Evolutionary conservation across 2,113 vertebrate genomes (phyloP), one percentile per base, ranked within the genome.

Genomic region (Neoarius graeffei): DNA sequence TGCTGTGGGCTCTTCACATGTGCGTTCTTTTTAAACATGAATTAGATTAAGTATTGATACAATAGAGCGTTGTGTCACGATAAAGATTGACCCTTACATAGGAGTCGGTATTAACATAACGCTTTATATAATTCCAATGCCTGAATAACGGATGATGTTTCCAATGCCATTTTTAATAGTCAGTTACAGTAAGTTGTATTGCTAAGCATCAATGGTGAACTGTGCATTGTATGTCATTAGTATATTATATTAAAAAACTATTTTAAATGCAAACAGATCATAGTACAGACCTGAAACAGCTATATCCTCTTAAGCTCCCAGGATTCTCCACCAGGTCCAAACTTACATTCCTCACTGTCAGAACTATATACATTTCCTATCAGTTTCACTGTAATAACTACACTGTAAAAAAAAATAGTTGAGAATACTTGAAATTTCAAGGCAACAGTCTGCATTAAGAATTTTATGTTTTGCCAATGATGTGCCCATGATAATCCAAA

Each of bases 1-100:
- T 30, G 27, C 27, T 71, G 67, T 71, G 17, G 67, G 67, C 35
- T 71, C 67, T 35, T 71, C 8, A 74, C 71, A 50, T 50, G 42
- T 74, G 42, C 17, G 74, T n/a, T 77, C 48, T 77, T 77, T 77
- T 42, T 74, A 20, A 42, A 74, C 71, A 74, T 77, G 74, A 77
- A 77, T 52, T 77, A 77, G 20, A 14, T 52, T 54, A 54, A 4
- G 48, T 77, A 11, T 50, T 77, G 20, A 13, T 25, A 77, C 48
- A 52, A 10, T 14, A 52, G 9, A n/a, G 10, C 23, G 5, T 50
- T 77, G 10, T 77, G 74, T 54, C 10, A n/a, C 48, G 71, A 50
- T 50, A 48, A 74, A 71, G 30, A 42, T 50, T 42, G 17, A 25
- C 42, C 20, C 9, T 25, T 25, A 77, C n/a, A 5, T 54, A 5